phyloP scores from a whole-genome alignment of 2,888 invertebrate species.

The Encarsia formosa region DNA sequence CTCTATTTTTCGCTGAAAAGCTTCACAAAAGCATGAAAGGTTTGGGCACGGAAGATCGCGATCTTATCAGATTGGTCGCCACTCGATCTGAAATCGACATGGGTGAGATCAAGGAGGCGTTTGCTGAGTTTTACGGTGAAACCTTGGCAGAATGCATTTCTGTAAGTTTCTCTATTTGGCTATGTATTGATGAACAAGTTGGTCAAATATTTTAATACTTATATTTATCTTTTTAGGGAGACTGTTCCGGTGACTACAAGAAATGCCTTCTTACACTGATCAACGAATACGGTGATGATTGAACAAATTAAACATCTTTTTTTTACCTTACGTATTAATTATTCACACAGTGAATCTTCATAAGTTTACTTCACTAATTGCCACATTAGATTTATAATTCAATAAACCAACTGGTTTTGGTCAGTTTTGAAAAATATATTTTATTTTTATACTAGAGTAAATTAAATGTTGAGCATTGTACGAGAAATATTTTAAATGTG shows the following conservation, averaged over 20 bases:
- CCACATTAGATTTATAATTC: too few species aligned
- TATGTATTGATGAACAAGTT: not conserved
- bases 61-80: slow-evolving; percentile 79
- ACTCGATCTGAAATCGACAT: slow-evolving; percentile 82
- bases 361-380: too few species aligned
- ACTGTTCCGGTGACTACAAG: slow-evolving; percentile 84
- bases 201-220: slow-evolving; percentile 21
- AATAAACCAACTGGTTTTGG: too few species aligned
- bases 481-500: too few species aligned
- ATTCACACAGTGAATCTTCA: too few species aligned
- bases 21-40: slow-evolving; percentile 87
- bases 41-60: slow-evolving; percentile 81
- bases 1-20: slow-evolving; percentile 80
- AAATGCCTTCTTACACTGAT: slow-evolving; percentile 73
- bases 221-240: slow-evolving; percentile 60
- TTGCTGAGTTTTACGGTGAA: slow-evolving; percentile 70
- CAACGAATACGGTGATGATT: slow-evolving; percentile 30
- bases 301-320: too few species aligned
- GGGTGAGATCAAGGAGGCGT: slow-evolving; percentile 78
- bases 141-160: slow-evolving; percentile 74
- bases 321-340: too few species aligned
- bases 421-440: too few species aligned
- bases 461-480: too few species aligned
- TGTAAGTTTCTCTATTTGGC: slow-evolving; percentile 53
- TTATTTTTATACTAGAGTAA: too few species aligned